Conservation (phyloP, 2,113 vertebrate genomes). For the Monarcha castaneiventris region DNA sequence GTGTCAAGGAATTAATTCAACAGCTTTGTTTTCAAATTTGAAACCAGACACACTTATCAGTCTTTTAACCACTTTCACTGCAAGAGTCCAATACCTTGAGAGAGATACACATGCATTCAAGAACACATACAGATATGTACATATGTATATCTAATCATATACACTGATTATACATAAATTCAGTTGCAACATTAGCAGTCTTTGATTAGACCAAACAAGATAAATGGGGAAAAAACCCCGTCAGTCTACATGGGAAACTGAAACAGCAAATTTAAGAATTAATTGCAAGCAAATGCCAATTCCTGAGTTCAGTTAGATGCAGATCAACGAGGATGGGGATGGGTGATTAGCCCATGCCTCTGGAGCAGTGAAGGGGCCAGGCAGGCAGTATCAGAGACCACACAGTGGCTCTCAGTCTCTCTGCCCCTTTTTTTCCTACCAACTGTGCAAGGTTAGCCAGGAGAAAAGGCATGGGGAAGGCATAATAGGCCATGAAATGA, state of each 20-base stretch:
- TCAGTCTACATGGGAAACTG: background rate
- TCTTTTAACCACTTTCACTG: background rate
- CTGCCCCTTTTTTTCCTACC: background rate
- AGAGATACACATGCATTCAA: background rate
- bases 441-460: background rate
- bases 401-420: background rate
- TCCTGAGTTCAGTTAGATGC: background rate
- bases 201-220: background rate
- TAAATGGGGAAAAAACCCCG: rapidly evolving
- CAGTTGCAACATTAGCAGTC: background rate
- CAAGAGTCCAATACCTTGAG: background rate
- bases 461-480: background rate
- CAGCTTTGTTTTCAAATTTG: background rate
- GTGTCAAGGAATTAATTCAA: background rate
- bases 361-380: background rate
- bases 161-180: background rate
- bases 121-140: rapidly evolving
- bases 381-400: background rate
- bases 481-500: background rate
- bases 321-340: rapidly evolving
- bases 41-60: background rate
- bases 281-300: background rate
- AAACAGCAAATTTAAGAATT: background rate
- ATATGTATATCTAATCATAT: background rate
- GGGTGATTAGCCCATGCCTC: no score